Base-by-base conservation (phyloP, 2,113 vertebrate species). In the Benitochromis conjunctus region DNA sequence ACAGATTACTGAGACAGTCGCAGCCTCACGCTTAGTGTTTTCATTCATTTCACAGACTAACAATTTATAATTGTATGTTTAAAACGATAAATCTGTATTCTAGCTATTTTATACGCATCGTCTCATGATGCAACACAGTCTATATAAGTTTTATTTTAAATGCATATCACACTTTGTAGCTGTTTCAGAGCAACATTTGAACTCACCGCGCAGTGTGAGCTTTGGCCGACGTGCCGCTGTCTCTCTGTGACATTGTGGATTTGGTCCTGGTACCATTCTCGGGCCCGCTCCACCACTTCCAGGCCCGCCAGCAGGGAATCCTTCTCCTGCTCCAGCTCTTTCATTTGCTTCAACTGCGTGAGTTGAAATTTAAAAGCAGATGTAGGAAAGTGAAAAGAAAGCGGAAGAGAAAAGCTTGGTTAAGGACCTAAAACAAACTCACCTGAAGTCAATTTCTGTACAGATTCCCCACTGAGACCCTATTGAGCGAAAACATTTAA, bases 251-350 rank as follows among this genome's bases (percentile, higher is more conserved):
- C 97, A 6, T 94, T 94, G 83, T 97, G 97, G 94, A 99, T 97
- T 87, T 98, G 98, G 77, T 96, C 96, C 89, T 97, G 97, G 96
- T 97, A 99, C 98, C 98, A 99, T 6, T 98, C 97, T 0, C 97
- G 95, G 54, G 97, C 96, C 0, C 86, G 94, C 0, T 98, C 98
- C 90, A 98, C 95, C 95, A 98, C 95, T 62, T 98, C 98, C 94
- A 99, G 95, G 1, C 98, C 98, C 8, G 97, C 97, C 46, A 99
- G 95, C 83, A 99, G 93, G 9, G 97, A 97, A 88, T 98, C 98
- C 91, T 98, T 97, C 94, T 99, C 98, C 94, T 97, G 97, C 92
- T 99, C 98, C 96, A 98, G 94, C 91, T 98, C 98, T 92, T 97
- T 97, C 98, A 98, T 97, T 94, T 97, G 97, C 95, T 98, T 97